Base-by-base conservation (phyloP, 2,888 invertebrate genomes). In the Tricholauxania praeusta region DNA sequence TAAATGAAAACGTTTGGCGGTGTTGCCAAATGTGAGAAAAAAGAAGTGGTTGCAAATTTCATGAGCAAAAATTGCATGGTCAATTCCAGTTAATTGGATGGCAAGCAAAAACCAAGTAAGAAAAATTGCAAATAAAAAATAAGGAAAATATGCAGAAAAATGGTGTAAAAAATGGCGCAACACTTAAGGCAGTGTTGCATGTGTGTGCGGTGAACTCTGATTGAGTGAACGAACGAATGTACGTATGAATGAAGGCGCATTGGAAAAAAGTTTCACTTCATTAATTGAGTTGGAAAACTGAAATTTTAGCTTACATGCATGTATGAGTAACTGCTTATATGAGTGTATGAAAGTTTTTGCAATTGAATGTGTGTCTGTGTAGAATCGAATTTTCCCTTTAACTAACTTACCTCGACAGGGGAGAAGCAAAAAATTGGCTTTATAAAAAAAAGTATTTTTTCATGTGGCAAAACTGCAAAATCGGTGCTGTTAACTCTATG, bases 321-420 rank as follows among this genome's bases (percentile, higher is more conserved):
- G 47, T 52, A 32, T 59, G 39, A 32, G 55, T 47, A 47, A 52
- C 49, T 28, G 17, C 22, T 48, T 62, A 59, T 69, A 49, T 57
- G 73, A 65, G 48, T 19, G 47, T 70, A 51, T 19, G 53, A 72
- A 70, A 66, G 19, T 73, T 74, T 64, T 55, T 32, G 57, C 64
- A 69, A 2, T 19, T 39, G 49, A 49, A 28, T 63, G 14, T 52
- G 52, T 72, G 55, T 67, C 52, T 68, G 47, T 52, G 48, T 49
- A 22, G 49, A 6, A 17, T 48, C 48, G 48, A 3, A 48, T 28
- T 64, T 64, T 64, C 51, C 51, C 22, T 51, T 17, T 48, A 64
- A 64, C 22, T 64, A 64, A 64, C 51, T 64, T n/a, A 15, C 22
- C 22, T 64, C 22, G 28, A 51, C 51, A 51, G 6, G 51, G 17